Evolutionary conservation across 92 coral and sea anemone species (phyloP).

Genomic region (Porites lobata): DNA sequence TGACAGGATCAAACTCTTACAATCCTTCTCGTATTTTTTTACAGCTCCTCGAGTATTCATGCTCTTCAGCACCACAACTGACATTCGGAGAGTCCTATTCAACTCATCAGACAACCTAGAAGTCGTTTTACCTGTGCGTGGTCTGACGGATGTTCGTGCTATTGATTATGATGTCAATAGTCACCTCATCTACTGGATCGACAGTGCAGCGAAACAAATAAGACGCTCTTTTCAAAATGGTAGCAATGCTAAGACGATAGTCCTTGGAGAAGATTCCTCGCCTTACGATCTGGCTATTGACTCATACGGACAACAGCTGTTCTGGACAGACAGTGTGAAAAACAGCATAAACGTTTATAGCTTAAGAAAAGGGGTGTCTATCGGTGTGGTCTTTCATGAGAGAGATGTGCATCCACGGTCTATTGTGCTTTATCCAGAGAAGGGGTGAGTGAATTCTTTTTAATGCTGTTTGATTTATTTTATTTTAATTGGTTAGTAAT

Average conservation of each 20-base stretch:
- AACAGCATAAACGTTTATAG: slow-evolving; percentile 88
- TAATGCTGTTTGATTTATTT: not conserved
- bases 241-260: slow-evolving; percentile 42
- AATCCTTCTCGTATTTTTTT: not conserved
- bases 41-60: slow-evolving; percentile 87
- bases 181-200: slow-evolving; percentile 92
- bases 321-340: slow-evolving; percentile 85
- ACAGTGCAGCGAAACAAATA: slow-evolving; percentile 53
- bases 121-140: slow-evolving; percentile 79
- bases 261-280: slow-evolving; percentile 24
- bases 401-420: slow-evolving; percentile 74
- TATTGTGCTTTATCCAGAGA: slow-evolving; percentile 87
- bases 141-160: slow-evolving; percentile 71
- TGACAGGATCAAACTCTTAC: not conserved
- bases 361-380: slow-evolving; percentile 54
- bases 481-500: too few relatives aligned
- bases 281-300: slow-evolving; percentile 95
- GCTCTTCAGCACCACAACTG: slow-evolving; percentile 81
- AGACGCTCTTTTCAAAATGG: slow-evolving; percentile 83
- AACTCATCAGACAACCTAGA: slow-evolving; percentile 84
- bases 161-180: slow-evolving; percentile 86
- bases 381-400: slow-evolving; percentile 67
- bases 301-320: slow-evolving; percentile 88
- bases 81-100: slow-evolving; percentile 82
- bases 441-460: slow-evolving; percentile 77